Evolutionary conservation across 2,888 invertebrate species (phyloP).

Genomic region (Amblyjoppa proteus): DNA sequence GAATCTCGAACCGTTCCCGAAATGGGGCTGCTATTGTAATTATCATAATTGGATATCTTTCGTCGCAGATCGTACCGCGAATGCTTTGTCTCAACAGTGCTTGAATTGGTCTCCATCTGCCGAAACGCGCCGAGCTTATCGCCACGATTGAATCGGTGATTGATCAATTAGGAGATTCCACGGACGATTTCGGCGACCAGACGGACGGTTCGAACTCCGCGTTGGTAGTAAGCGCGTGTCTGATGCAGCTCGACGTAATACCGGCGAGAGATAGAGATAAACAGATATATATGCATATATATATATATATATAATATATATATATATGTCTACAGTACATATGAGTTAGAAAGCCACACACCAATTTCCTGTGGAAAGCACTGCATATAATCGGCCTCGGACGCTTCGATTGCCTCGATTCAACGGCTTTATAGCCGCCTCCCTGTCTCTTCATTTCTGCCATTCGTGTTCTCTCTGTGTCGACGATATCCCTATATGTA

Average conservation of each 20-base stretch:
- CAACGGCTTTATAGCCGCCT: background rate
- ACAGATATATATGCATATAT: background rate
- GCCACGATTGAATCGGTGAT: conserved; percentile 60
- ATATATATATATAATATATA: no score
- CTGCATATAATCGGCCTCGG: conserved; percentile 59
- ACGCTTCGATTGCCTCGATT: conserved; percentile 45
- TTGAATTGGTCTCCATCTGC: conserved; percentile 16
- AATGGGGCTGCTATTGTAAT: conserved; percentile 24
- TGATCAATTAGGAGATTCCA: conserved; percentile 64
- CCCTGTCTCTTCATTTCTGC: background rate
- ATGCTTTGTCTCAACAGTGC: conserved; percentile 15
- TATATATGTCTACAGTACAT: no score
- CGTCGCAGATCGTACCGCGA: conserved; percentile 29
- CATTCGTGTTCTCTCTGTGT: background rate
- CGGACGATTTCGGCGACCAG: conserved; percentile 48
- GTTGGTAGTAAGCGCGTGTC: conserved; percentile 52
- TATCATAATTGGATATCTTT: conserved; percentile 24
- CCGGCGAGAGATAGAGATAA: conserved; percentile 9
- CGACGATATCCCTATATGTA: background rate
- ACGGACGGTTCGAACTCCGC: conserved; percentile 26
- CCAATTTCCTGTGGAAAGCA: conserved; percentile 58
- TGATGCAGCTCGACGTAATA: conserved; percentile 27
- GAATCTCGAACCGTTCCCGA: conserved; percentile 19
- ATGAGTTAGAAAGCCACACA: conserved; percentile 23
- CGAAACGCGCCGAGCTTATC: conserved; percentile 29